These are phyloP conservation scores for Chrysina gloriosa DNA, from an alignment of 2,888 invertebrate species.

Conservation along the genomic window DNA sequence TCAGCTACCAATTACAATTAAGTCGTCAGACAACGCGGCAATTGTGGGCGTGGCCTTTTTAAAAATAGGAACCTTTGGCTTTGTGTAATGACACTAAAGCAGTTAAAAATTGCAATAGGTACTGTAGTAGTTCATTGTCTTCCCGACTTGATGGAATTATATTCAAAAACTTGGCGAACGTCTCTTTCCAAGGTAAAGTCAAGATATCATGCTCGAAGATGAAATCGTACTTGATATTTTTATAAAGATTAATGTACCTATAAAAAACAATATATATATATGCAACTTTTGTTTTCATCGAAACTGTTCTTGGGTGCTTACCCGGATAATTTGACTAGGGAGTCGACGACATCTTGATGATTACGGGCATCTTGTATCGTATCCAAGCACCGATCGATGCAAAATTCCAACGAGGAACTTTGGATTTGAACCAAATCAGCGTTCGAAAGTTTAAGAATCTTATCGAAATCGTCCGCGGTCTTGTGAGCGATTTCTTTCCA, in stretches of 20 bases:
- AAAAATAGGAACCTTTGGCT: constrained; percentile 43
- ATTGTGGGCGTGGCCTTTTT: not conserved
- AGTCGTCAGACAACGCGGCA: no score
- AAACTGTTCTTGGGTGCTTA: constrained; percentile 56
- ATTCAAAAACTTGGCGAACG: constrained; percentile 71
- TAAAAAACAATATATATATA: constrained; percentile 27
- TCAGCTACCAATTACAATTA: no score
- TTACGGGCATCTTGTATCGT: constrained; percentile 74
- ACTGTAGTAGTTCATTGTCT: constrained; percentile 71
- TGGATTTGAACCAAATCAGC: constrained; percentile 67
- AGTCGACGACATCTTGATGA: constrained; percentile 70
- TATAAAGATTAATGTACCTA: constrained; percentile 66
- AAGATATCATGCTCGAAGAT: constrained; percentile 56
- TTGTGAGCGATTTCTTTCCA: constrained; percentile 54
- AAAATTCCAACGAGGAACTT: constrained; percentile 68
- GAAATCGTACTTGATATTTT: constrained; percentile 57
- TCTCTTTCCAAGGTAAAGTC: constrained; percentile 72
- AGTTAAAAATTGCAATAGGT: constrained; percentile 61
- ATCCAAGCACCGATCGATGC: constrained; percentile 68
- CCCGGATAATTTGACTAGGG: constrained; percentile 70
- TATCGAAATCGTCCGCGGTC: constrained; percentile 54
- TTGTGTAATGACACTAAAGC: constrained; percentile 57
- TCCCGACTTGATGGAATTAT: constrained; percentile 74
- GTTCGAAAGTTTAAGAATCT: constrained; percentile 58
- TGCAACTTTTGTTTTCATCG: no score